These are phyloP conservation scores for Synanthedon formicaeformis DNA, from an alignment of 2,888 invertebrate genomes.

Conservation along the genomic window DNA sequence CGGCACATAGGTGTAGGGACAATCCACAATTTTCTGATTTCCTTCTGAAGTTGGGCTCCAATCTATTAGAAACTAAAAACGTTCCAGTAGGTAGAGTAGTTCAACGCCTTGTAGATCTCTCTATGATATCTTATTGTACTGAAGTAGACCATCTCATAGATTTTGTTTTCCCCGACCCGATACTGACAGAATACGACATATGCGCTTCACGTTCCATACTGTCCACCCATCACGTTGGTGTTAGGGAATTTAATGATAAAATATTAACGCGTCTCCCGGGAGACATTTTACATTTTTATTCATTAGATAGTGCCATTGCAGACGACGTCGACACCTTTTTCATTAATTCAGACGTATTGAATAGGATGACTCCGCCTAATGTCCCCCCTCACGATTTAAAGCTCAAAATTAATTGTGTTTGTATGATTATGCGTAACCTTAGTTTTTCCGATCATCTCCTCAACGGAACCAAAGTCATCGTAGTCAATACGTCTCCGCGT, in stretches of 20 bases:
- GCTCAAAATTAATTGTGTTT: slow-evolving; percentile 5
- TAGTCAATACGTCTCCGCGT: slow-evolving; percentile 3
- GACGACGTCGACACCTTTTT: not conserved
- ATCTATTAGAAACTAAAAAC: not conserved
- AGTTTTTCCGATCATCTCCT: slow-evolving; percentile 7
- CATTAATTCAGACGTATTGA: not conserved
- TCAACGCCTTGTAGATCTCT: not conserved
- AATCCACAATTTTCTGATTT: not conserved
- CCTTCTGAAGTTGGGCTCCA: not conserved
- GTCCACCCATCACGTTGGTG: not conserved
- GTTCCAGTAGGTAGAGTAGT: not conserved
- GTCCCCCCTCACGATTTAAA: slow-evolving; percentile 1
- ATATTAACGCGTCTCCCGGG: not conserved
- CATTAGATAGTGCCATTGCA: not conserved
- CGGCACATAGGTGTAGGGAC: slow-evolving; percentile 3
- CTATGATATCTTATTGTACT: not conserved
- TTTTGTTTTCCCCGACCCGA: slow-evolving; percentile 1
- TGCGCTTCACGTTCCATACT: not conserved
- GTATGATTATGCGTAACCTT: slow-evolving; percentile 7
- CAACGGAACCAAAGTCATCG: slow-evolving; percentile 7
- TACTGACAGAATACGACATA: not conserved
- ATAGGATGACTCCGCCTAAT: not conserved
- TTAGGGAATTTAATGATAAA: not conserved
- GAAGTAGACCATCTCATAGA: not conserved
- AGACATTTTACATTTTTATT: not conserved